Evolutionary conservation across 2,888 invertebrate genomes (phyloP).

Genomic region (Notocelia uddmanniana): DNA sequence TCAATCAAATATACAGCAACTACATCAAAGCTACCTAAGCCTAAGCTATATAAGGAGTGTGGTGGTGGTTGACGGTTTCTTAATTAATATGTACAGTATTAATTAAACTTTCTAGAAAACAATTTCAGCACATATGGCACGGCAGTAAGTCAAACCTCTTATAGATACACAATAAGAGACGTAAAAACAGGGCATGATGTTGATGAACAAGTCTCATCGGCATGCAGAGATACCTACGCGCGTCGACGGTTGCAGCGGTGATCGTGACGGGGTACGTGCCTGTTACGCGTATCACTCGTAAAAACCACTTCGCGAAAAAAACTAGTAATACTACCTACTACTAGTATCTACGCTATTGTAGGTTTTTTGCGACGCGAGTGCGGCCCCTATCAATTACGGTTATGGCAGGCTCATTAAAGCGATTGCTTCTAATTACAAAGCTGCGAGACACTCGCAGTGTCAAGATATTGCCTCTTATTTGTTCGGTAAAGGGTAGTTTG

Average conservation of each 20-base stretch:
- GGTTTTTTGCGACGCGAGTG: slow-evolving; percentile 10
- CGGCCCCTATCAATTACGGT: slow-evolving; percentile 34
- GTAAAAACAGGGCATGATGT: no score
- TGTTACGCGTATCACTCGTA: slow-evolving; percentile 4
- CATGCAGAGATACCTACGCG: not conserved
- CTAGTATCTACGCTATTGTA: slow-evolving; percentile 16
- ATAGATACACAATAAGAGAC: no score
- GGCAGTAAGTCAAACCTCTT: not conserved
- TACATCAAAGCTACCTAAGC: no score
- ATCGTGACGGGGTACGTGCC: not conserved
- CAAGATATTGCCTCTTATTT: slow-evolving; percentile 33
- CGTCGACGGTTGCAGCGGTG: not conserved
- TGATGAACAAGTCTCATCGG: not conserved
- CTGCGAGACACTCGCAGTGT: slow-evolving; percentile 21
- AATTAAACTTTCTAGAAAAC: not conserved
- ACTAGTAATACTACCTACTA: slow-evolving; percentile 9
- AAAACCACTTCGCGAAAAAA: slow-evolving; percentile 13
- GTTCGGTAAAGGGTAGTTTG: slow-evolving; percentile 28
- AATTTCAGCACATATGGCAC: not conserved
- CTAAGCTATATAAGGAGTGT: no score
- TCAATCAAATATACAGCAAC: no score
- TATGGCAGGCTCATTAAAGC: slow-evolving; percentile 31
- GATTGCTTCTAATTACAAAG: slow-evolving; percentile 33
- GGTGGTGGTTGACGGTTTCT: no score
- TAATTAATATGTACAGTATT: not conserved